Evolutionary conservation across 2,888 invertebrate species (phyloP).

Genomic region (Caenorhabditis panamensis): DNA sequence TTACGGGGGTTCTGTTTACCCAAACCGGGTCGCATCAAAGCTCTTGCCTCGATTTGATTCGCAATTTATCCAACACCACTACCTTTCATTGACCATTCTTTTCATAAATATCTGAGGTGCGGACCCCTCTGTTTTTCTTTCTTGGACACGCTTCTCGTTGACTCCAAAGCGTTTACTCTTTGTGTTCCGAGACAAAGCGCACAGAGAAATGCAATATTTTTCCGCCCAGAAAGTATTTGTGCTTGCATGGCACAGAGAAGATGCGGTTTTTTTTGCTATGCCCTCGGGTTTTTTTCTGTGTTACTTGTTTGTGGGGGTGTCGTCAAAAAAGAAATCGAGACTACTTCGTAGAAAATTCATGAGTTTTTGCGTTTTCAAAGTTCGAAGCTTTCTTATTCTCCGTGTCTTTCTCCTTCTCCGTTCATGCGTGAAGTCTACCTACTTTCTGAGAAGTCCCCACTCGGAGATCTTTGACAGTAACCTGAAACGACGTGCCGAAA

Average conservation of each 20-base stretch:
- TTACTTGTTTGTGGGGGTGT: slow-evolving; percentile 33
- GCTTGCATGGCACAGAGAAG: not conserved
- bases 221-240: slow-evolving; percentile 18
- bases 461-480: not conserved
- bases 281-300: slow-evolving; percentile 18
- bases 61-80: slow-evolving; percentile 18
- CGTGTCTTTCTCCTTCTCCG: not conserved
- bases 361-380: slow-evolving; percentile 28
- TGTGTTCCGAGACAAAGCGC: slow-evolving; percentile 14
- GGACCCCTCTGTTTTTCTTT: slow-evolving; percentile 3
- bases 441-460: not conserved
- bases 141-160: slow-evolving; percentile 11
- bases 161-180: slow-evolving; percentile 20
- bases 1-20: slow-evolving; percentile 32
- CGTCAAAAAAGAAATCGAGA: slow-evolving; percentile 18
- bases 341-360: slow-evolving; percentile 20
- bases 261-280: slow-evolving; percentile 15
- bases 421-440: not conserved
- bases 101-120: slow-evolving; percentile 14
- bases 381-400: not conserved
- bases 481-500: not conserved
- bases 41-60: slow-evolving; percentile 8
- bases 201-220: slow-evolving; percentile 15
- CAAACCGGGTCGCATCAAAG: slow-evolving; percentile 29
- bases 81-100: slow-evolving; percentile 16